These are phyloP conservation scores for Macaria notata DNA, from an alignment of 2,888 invertebrate genomes.

Conservation along the genomic window DNA sequence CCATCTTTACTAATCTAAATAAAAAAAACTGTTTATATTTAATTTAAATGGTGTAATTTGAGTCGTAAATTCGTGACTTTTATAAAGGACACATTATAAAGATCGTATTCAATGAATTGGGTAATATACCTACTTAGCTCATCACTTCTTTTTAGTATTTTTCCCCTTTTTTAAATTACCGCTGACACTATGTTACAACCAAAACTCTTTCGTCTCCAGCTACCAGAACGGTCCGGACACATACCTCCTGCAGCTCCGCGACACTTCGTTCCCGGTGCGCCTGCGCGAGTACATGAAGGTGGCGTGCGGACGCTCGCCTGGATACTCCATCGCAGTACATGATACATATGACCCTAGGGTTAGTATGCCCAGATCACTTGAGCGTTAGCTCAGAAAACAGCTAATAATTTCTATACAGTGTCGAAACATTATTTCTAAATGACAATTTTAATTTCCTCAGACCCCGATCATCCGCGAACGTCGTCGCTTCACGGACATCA, in stretches of 20 bases:
- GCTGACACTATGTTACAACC: too few species aligned
- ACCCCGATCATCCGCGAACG: constrained; percentile 94
- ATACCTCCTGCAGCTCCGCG: constrained; percentile 95
- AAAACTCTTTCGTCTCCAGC: constrained; percentile 63
- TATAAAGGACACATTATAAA: too few species aligned
- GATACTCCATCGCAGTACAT: constrained; percentile 84
- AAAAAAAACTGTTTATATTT: too few species aligned
- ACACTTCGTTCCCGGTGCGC: constrained; percentile 96
- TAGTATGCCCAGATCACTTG: constrained; percentile 42
- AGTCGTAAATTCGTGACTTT: too few species aligned
- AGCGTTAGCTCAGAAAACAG: too few species aligned
- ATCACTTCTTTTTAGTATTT: too few species aligned
- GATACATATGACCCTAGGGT: constrained; percentile 92
- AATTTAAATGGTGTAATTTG: too few species aligned
- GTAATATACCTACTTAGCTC: too few species aligned
- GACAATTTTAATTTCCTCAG: constrained; percentile 57
- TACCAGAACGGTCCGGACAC: constrained; percentile 99
- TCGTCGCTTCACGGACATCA: constrained; percentile 95
- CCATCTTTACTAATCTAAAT: neutral
- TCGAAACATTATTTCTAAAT: too few species aligned
- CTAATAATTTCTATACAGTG: too few species aligned
- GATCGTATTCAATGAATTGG: too few species aligned
- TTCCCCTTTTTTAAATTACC: too few species aligned
- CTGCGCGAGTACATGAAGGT: constrained; percentile 97
- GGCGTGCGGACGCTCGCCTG: constrained; percentile 89